phyloP scores from a whole-genome alignment of 2,888 invertebrate genomes.

The Lathronympha strigana region DNA sequence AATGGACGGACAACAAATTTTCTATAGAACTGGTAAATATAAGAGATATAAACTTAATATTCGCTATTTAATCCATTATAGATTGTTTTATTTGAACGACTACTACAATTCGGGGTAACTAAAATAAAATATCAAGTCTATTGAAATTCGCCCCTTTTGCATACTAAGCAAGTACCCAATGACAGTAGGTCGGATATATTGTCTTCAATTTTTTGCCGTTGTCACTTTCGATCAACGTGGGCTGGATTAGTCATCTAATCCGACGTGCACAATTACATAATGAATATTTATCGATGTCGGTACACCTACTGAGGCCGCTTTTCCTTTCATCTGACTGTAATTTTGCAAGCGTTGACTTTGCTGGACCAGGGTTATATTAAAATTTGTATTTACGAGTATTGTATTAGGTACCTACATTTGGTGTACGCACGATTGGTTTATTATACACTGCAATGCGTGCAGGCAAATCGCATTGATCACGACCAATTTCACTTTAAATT shows the following conservation, averaged over 20 bases:
- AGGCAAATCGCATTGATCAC: background rate
- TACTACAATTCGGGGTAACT: too few relatives aligned
- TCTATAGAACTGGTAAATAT: too few relatives aligned
- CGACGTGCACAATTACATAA: slow-evolving; percentile 45
- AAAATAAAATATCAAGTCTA: too few relatives aligned
- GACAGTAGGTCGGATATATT: slow-evolving; percentile 2
- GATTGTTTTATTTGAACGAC: too few relatives aligned
- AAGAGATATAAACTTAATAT: too few relatives aligned
- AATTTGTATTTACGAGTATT: background rate
- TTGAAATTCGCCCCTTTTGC: background rate
- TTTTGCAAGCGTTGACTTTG: slow-evolving; percentile 38
- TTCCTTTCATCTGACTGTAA: slow-evolving; percentile 33
- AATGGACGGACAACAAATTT: too few relatives aligned
- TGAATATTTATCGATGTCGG: slow-evolving; percentile 46
- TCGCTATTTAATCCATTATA: too few relatives aligned
- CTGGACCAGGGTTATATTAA: background rate
- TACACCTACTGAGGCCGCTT: slow-evolving; percentile 36
- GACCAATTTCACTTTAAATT: background rate
- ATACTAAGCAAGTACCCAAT: background rate
- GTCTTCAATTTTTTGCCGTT: slow-evolving; percentile 18
- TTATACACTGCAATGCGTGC: background rate
- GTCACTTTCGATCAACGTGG: slow-evolving; percentile 35
- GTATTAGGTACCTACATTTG: background rate
- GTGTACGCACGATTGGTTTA: background rate
- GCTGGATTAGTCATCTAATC: slow-evolving; percentile 45